Base-by-base conservation (phyloP, 37 sponge, comb jelly and placozoan genomes). In the Ianthella basta region DNA sequence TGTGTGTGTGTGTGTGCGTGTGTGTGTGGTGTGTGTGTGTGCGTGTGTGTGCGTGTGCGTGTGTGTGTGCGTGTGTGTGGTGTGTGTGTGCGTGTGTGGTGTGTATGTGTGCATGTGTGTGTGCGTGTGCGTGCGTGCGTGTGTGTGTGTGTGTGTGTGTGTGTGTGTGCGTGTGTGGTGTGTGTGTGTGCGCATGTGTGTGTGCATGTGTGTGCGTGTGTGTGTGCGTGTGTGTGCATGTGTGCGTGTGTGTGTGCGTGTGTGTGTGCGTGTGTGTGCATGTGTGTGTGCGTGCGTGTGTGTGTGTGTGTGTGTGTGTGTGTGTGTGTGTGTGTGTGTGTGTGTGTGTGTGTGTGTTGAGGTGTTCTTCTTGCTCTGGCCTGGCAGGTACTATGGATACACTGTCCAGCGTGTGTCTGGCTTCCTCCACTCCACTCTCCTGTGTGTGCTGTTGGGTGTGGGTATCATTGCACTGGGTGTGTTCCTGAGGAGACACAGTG, bases 361-460 rank as follows among this genome's bases (percentile, higher is more conserved):
- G 27, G 4, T 27, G 4, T 5, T 19, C 40, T 1, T 23, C 21
- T 20, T 41, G 1, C 20, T 40, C 4, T 23, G 35, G n/a, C 24
- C 25, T 41, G 18, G 23, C 80, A 94, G 94, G 60, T 82, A 85
- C 64, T 33, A 73, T 13, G 94, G 91, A 15, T 86, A 75, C 56
- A 70, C 64, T 18, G 59, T 80, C 29, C 37, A 35, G 18, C 79
- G 72, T 38, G 80, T 84, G 55, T 94, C 94, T 56, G 94, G 94
- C 4, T 86, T 94, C 60, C 86, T 85, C 80, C 88, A 88, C 56
- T 83, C 88, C 24, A 86, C 94, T 1, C 20, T 88, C 34, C 74
- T 94, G 33, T 73, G 91, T 24, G 16, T 88, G 36, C 86, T 94
- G 69, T 67, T 86, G 59, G 91, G 91, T n/a, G 61, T 94, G 64